Evolutionary conservation across 1,140 invertebrate species (phyloP).

Genomic region (Tribolium madens): DNA sequence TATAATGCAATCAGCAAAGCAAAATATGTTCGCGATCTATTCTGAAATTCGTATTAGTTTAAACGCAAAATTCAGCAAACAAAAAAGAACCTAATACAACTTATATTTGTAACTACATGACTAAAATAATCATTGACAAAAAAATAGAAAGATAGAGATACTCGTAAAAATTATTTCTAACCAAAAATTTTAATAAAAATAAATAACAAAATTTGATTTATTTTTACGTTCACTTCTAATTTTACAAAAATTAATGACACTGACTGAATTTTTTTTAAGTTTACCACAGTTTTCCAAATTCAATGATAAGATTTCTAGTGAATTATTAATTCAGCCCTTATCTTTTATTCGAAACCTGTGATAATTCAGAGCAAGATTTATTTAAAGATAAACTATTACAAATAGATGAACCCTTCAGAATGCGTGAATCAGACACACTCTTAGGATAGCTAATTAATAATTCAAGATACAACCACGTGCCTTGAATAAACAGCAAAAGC

Average conservation of each 20-base stretch:
- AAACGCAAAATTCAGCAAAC: neutral
- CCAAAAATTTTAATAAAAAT: too few species aligned
- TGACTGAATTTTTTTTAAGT: too few species aligned
- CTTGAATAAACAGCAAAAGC: constrained; percentile 26
- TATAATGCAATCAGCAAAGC: neutral
- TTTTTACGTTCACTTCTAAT: too few species aligned
- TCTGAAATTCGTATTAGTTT: neutral
- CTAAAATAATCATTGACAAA: too few species aligned
- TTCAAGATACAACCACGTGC: constrained; percentile 14
- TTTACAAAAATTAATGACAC: too few species aligned
- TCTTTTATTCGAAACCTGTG: neutral
- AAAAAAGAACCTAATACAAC: too few species aligned
- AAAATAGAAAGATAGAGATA: too few species aligned
- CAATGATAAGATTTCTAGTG: too few species aligned
- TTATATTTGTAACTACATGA: too few species aligned
- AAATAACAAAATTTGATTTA: too few species aligned
- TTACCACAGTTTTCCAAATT: too few species aligned
- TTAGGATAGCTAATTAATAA: constrained; percentile 26
- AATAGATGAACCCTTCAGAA: constrained; percentile 17
- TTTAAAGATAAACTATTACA: neutral
- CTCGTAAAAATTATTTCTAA: too few species aligned
- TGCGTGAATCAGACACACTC: constrained; percentile 26
- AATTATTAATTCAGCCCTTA: neutral
- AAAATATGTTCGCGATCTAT: neutral
- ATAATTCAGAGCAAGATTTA: neutral